Evolutionary conservation across 2,888 invertebrate genomes (phyloP).

Genomic region (Micoletzkya japonica): DNA sequence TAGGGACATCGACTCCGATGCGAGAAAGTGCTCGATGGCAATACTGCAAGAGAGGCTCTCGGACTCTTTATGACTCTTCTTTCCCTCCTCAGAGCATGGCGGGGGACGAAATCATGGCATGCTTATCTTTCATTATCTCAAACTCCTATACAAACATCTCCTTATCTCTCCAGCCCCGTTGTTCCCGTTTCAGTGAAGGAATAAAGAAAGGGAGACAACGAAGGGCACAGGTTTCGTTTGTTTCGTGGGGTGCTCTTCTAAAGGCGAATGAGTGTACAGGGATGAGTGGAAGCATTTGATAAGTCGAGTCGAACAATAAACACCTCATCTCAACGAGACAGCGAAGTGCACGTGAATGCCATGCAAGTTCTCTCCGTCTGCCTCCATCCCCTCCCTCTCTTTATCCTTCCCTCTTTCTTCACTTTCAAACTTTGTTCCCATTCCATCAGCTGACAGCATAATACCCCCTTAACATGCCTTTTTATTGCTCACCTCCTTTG

Average conservation of each 20-base stretch:
- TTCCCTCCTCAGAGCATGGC: too few relatives aligned
- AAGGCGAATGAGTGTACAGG: too few relatives aligned
- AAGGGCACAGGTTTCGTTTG: too few relatives aligned
- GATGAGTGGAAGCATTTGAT: too few relatives aligned
- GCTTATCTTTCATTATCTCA: background rate
- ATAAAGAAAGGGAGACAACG: conserved; percentile 14
- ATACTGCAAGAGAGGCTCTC: conserved; percentile 12
- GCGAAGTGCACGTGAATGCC: too few relatives aligned
- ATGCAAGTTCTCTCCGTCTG: background rate
- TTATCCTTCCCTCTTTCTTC: background rate
- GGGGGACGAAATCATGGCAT: too few relatives aligned
- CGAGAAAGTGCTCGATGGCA: conserved; percentile 6
- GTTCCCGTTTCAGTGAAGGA: background rate
- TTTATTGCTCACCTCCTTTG: conserved; percentile 1
- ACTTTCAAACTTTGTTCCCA: background rate
- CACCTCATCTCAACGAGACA: too few relatives aligned
- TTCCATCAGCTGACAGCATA: too few relatives aligned
- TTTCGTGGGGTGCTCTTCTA: too few relatives aligned
- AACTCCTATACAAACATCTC: background rate
- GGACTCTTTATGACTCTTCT: too few relatives aligned
- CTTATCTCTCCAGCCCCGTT: background rate
- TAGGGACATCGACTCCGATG: background rate
- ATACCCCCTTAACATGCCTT: too few relatives aligned
- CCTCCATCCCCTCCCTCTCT: background rate
- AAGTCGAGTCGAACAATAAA: too few relatives aligned